These are phyloP conservation scores for Holacanthus passer DNA, from an alignment of 2,113 vertebrate genomes.

Conservation along the genomic window DNA sequence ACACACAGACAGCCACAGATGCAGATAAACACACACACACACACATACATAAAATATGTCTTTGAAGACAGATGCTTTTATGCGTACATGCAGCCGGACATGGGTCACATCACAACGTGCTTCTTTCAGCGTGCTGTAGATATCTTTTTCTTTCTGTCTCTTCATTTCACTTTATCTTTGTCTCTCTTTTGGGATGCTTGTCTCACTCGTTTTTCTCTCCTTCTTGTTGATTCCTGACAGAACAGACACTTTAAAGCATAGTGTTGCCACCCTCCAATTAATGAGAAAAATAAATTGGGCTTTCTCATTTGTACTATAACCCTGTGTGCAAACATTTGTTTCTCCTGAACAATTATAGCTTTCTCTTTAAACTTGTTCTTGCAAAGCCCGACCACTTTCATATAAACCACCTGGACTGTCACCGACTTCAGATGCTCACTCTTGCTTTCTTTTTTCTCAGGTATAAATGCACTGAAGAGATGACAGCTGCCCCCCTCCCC, in stretches of 20 bases:
- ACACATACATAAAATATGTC: slow-evolving; percentile 65
- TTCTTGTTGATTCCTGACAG: slow-evolving; percentile 24
- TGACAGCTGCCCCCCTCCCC: slow-evolving; percentile 30
- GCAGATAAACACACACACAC: slow-evolving; percentile 48
- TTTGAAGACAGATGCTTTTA: slow-evolving; percentile 76
- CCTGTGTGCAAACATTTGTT: neutral
- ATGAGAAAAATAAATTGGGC: slow-evolving; percentile 14
- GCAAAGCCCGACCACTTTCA: slow-evolving; percentile 25
- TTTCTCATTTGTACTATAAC: slow-evolving; percentile 8
- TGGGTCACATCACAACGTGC: slow-evolving; percentile 74
- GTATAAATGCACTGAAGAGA: slow-evolving; percentile 50
- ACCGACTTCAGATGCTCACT: neutral
- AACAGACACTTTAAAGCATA: slow-evolving; percentile 30
- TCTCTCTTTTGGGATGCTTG: slow-evolving; percentile 45
- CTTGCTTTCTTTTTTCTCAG: slow-evolving; percentile 17
- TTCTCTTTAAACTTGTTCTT: slow-evolving; percentile 4
- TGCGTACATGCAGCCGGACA: slow-evolving; percentile 66
- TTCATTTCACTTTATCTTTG: slow-evolving; percentile 69
- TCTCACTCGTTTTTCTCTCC: slow-evolving; percentile 3
- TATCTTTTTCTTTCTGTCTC: slow-evolving; percentile 53
- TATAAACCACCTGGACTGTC: slow-evolving; percentile 28
- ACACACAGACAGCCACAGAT: slow-evolving; percentile 63
- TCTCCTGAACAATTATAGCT: slow-evolving; percentile 32
- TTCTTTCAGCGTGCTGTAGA: slow-evolving; percentile 53
- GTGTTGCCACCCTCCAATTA: slow-evolving; percentile 13